phyloP scores from a whole-genome alignment of 2,888 invertebrate species.

The Laspeyria flexula region DNA sequence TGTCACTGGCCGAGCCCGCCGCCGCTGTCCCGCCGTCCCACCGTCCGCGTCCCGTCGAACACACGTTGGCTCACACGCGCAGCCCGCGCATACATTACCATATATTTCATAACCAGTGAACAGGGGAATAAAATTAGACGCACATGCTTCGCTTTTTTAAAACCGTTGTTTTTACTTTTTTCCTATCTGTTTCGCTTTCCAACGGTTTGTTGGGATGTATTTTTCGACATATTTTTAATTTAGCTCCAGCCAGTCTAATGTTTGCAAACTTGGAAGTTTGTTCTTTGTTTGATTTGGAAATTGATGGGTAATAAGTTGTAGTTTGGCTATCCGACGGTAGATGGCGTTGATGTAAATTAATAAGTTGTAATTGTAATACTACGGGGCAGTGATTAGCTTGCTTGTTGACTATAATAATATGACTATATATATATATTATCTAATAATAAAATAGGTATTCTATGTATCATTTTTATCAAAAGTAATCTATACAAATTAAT shows the following conservation, averaged over 20 bases:
- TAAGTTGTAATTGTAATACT: no score
- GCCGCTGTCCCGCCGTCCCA: slow-evolving; percentile 13
- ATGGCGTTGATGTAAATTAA: slow-evolving; percentile 56
- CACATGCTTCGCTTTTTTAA: slow-evolving; percentile 74
- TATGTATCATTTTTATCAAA: no score
- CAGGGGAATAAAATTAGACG: slow-evolving; percentile 84
- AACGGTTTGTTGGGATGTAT: slow-evolving; percentile 53
- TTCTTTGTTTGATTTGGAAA: background rate
- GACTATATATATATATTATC: no score
- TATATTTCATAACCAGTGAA: slow-evolving; percentile 85
- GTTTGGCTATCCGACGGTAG: slow-evolving; percentile 67
- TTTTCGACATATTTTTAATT: slow-evolving; percentile 7
- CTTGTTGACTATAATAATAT: no score
- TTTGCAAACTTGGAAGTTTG: background rate
- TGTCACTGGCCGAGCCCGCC: slow-evolving; percentile 32
- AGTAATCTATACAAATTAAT: no score
- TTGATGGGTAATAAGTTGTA: background rate
- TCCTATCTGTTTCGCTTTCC: slow-evolving; percentile 59
- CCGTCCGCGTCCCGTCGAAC: slow-evolving; percentile 26
- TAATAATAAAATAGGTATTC: no score
- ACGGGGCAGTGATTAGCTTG: no score
- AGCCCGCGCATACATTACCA: slow-evolving; percentile 80
- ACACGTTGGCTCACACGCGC: slow-evolving; percentile 54
- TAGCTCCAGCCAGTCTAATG: background rate
- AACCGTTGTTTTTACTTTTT: slow-evolving; percentile 75